Evolutionary conservation across 2,113 vertebrate genomes (phyloP), one percentile per base, ranked within the genome.

Genomic region (Galbula dea): DNA sequence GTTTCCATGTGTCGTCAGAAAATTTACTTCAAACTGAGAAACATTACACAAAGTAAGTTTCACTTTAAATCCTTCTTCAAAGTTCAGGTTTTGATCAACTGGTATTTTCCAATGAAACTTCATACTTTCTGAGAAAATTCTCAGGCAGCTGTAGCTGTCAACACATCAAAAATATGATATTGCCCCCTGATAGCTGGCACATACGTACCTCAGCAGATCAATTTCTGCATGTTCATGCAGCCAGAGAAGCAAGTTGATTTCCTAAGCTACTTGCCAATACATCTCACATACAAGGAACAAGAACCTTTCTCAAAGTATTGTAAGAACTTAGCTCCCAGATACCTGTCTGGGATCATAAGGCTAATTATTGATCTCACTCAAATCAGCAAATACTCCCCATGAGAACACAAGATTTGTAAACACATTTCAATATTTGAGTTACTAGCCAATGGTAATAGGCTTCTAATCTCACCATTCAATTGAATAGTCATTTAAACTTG

Each of bases 401-500:
- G 34, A 62, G 68, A 89, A 86, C 52, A 55, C 29, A 67, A 66
- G 55, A 39, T 16, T 66, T 80, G 55, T 63, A 91, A 94, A 77
- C 29, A 63, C 32, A 75, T 80, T 88, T 68, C 63, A 17, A 18
- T 92, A 48, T 43, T 51, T 83, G n/a, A 93, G 37, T 29, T 72
- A 83, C 14, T 12, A 55, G 36, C 18, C 52, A 88, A 36, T 27
- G 27, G 72, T 39, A 71, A 66, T 10, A 85, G 46, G 83, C 24
- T 69, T 67, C 74, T 85, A 79, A 89, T 67, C 26, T 80, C 63
- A 71, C 59, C 13, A 49, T 63, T 86, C 17, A 45, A 22, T 83
- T 65, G n/a, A 95, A 93, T 45, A 88, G 91, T 52, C 11, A 92
- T 75, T 83, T 83, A 54, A 95, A 92, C n/a, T 24, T 94, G 85